These are phyloP conservation scores for Iphiclides podalirius DNA, from an alignment of 2,888 invertebrate genomes.

Conservation along the genomic window DNA sequence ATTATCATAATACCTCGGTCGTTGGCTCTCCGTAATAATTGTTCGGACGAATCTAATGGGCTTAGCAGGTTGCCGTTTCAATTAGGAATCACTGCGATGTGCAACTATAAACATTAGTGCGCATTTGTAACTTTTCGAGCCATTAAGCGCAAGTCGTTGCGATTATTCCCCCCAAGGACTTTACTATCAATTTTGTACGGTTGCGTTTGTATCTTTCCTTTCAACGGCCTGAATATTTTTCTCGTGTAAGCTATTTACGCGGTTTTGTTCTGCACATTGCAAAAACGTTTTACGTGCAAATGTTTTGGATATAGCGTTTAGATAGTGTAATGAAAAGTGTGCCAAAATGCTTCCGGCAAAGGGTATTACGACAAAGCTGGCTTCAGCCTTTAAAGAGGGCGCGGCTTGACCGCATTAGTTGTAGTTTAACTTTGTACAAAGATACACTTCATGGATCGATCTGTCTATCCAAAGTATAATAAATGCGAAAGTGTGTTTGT, in stretches of 20 bases:
- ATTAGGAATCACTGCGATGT: conserved; percentile 17
- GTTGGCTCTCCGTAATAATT: neutral
- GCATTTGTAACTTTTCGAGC: conserved; percentile 19
- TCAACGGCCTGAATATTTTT: neutral
- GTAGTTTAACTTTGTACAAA: too few species aligned
- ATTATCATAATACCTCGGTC: neutral
- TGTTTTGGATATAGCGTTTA: too few species aligned
- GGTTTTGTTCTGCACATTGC: too few species aligned
- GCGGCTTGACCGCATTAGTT: conserved; percentile 6
- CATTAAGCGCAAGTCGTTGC: conserved; percentile 20
- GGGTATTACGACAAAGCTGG: conserved; percentile 7
- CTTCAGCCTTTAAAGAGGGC: conserved; percentile 2
- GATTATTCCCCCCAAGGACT: conserved; percentile 12
- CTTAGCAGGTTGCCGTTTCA: neutral
- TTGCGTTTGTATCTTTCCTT: neutral
- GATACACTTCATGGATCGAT: neutral
- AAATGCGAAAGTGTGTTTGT: too few species aligned
- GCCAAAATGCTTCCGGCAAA: conserved; percentile 9
- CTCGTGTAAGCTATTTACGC: too few species aligned
- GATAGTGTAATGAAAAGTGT: too few species aligned
- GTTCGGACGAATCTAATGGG: neutral
- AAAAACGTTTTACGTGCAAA: too few species aligned
- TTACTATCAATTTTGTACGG: conserved; percentile 7
- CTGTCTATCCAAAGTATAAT: too few species aligned
- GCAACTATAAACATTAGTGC: conserved; percentile 18